phyloP scores from a whole-genome alignment of 2,113 vertebrate genomes.

The Arizona elegans region DNA sequence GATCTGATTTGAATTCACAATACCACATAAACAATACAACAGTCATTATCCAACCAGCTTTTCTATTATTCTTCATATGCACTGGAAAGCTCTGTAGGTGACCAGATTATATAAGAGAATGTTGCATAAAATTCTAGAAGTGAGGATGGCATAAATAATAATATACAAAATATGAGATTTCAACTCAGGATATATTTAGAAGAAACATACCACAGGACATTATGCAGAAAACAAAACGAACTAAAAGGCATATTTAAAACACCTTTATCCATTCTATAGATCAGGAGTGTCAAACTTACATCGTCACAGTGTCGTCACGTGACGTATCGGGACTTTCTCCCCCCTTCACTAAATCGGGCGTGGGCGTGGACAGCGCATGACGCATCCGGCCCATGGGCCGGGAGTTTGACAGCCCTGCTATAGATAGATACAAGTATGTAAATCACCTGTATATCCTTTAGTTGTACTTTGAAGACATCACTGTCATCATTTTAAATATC shows the following conservation, averaged over 20 bases:
- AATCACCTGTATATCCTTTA: neutral
- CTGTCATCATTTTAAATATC: neutral
- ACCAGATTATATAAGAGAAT: neutral
- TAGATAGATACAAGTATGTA: neutral
- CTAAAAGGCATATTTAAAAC: neutral
- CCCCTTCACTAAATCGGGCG: too few relatives aligned
- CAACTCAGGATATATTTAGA: neutral
- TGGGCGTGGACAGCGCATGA: too few relatives aligned
- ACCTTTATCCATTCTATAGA: neutral
- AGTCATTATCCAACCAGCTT: neutral
- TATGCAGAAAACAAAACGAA: neutral
- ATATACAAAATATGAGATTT: neutral
- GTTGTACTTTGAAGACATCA: neutral
- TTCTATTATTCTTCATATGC: neutral
- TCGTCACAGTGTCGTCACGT: too few relatives aligned
- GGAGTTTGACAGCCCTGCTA: too few relatives aligned
- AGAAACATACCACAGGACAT: neutral
- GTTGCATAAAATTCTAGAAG: neutral
- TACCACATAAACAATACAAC: neutral
- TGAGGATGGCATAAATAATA: conserved; percentile 12
- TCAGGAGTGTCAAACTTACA: too few relatives aligned
- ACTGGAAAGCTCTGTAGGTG: neutral
- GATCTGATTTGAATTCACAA: neutral
- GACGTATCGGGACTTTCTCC: too few relatives aligned
- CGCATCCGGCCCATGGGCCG: too few relatives aligned